Percentiles rank a stretch among this genome's conserved stretches.
These are phyloP conservation scores for Neocrepidodera transversa DNA, from an alignment of 2,888 invertebrate genomes.

Conservation along the genomic window DNA sequence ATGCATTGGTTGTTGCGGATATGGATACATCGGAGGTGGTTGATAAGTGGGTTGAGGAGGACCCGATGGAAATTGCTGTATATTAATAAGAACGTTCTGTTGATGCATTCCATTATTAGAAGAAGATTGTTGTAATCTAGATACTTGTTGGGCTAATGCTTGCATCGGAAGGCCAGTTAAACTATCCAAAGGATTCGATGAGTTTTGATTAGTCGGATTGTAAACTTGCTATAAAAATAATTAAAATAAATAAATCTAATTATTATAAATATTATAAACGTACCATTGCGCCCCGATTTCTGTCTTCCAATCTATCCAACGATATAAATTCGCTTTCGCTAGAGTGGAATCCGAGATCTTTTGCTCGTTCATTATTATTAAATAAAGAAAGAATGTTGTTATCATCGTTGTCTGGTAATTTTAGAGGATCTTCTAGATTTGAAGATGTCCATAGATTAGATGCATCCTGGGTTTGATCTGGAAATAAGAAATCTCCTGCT, in stretches of 20 bases:
- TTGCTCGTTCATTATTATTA: constrained; percentile 56
- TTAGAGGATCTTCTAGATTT: constrained; percentile 54
- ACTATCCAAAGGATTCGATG: constrained; percentile 50
- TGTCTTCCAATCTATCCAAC: constrained; percentile 55
- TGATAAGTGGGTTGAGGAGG: constrained; percentile 59
- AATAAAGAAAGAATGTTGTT: constrained; percentile 53
- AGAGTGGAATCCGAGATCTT: constrained; percentile 57
- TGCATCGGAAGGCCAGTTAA: constrained; percentile 60
- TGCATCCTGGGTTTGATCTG: constrained; percentile 32
- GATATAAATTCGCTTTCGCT: constrained; percentile 59
- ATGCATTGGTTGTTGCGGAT: constrained; percentile 57
- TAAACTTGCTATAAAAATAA: constrained; percentile 53
- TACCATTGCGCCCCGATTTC: constrained; percentile 55
- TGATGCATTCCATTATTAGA: constrained; percentile 63
- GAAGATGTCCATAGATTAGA: constrained; percentile 49
- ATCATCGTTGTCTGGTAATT: constrained; percentile 54
- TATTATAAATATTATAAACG: constrained; percentile 21
- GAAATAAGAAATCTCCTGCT: constrained; percentile 26
- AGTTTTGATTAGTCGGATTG: constrained; percentile 48
- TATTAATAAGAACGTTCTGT: constrained; percentile 71
- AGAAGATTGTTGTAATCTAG: constrained; percentile 53
- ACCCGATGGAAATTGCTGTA: constrained; percentile 68
- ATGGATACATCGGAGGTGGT: constrained; percentile 61
- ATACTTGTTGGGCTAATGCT: constrained; percentile 62
- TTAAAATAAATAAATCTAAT: background rate